Evolutionary conservation across 2,113 vertebrate species (phyloP).

Genomic region (Microcebus griseorufus): DNA sequence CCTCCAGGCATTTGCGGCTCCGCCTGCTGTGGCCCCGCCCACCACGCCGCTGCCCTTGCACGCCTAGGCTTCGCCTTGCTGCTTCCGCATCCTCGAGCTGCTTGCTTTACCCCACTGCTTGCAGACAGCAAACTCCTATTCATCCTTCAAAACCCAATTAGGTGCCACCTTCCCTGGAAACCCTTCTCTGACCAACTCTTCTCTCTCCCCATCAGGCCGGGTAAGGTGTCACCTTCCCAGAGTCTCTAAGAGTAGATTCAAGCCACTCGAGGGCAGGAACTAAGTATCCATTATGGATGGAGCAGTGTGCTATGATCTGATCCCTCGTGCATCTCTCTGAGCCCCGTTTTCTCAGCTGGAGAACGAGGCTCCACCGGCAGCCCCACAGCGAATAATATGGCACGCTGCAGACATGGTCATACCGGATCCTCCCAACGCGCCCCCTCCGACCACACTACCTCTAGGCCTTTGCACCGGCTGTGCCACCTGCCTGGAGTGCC

Average conservation of each 20-base stretch:
- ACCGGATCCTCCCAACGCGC: no score
- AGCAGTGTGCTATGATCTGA: neutral
- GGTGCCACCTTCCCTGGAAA: neutral
- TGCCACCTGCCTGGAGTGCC: no score
- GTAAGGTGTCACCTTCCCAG: neutral
- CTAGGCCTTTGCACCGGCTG: neutral
- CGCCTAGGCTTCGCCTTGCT: no score
- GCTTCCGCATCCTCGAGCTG: neutral
- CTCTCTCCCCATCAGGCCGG: no score
- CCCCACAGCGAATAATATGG: neutral
- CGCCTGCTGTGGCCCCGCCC: neutral
- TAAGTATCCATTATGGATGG: rapidly evolving
- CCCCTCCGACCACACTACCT: neutral
- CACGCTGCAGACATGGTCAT: neutral
- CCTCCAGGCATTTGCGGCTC: neutral
- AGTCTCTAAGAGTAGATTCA: neutral
- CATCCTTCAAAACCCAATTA: neutral
- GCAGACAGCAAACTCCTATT: neutral
- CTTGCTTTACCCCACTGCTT: neutral
- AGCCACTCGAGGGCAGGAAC: neutral
- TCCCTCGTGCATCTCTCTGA: neutral
- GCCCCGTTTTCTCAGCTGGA: neutral
- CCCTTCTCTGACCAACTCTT: neutral
- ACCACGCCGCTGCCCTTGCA: neutral
- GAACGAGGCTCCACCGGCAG: neutral